Base-by-base conservation (phyloP, 92 coral and sea anemone species). In the Paragorgia papillata region DNA sequence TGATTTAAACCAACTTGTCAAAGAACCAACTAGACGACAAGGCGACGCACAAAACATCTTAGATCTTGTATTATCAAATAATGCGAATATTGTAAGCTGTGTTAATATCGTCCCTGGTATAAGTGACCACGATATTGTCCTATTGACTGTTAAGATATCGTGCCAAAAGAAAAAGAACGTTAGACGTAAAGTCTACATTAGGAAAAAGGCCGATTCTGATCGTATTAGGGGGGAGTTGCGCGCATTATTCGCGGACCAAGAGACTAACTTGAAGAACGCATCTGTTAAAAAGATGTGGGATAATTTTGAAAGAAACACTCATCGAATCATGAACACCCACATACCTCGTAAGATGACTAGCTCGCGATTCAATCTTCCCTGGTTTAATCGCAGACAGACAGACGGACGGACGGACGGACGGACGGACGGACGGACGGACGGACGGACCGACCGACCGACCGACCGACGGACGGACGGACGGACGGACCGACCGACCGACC, bases 71-170 rank as follows among this genome's bases (percentile, higher is more conserved):
- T 46, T 84, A 12, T 68, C 83, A 40, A 88, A 88, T 57, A 85
- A 82, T 39, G 46, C 55, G n/a, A 65, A 71, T 63, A 74, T 88
- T 55, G 71, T 88, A n/a, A 62, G 80, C 3, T 48, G 26, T 8
- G 87, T 88, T 18, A 39, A 58, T 39, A 75, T 84, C 2, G 65
- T 69, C 8, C 76, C 65, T 30, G 89, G 92, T 0, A 81, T 88
- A 69, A 88, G 82, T 28, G 85, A 88, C 67, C 92, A 88, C 49
- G 92, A 85, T 21, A 84, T 84, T 46, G 86, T 84, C 34, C 74
- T 76, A 15, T 84, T 84, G 37, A 80, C 70, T 37, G 76, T 83
- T 9, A 83, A 44, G 39, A 24, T 79, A 35, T 46, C 80, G 49
- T 79, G 87, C 27, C 39, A 79, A 69, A 40, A 39, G 66, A 87